A percentile compares a stretch with the other conserved stretches of the same genome.
Evolutionary conservation across 1,140 invertebrate species (phyloP).

Genomic region (Berghia stephanieae): DNA sequence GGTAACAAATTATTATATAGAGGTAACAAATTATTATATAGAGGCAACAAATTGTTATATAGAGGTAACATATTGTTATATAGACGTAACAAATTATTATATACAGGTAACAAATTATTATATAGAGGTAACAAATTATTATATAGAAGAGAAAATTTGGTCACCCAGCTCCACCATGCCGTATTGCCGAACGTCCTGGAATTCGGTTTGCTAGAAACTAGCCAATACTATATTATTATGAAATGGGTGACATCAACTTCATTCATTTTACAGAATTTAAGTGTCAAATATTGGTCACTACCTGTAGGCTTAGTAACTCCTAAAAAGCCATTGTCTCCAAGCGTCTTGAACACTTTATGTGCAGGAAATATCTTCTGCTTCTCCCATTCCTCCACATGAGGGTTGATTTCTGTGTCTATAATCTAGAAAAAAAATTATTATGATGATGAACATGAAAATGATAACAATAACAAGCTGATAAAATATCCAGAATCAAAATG

Average conservation of each 20-base stretch:
- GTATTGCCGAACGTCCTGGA: no score
- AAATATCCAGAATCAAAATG: background rate
- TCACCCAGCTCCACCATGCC: no score
- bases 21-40: no score
- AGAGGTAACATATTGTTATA: no score
- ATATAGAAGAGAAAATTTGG: no score
- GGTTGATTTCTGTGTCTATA: constrained; percentile 73
- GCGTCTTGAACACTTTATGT: constrained; percentile 71
- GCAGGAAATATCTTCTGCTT: constrained; percentile 68
- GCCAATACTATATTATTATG: background rate
- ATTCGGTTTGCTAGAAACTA: no score
- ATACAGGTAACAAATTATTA: no score
- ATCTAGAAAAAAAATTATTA: constrained; percentile 55
- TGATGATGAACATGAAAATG: background rate
- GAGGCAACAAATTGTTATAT: no score
- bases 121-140: no score
- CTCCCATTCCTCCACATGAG: constrained; percentile 73
- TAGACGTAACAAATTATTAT: no score
- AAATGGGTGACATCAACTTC: background rate
- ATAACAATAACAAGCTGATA: background rate
- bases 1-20: no score
- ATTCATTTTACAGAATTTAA: background rate
- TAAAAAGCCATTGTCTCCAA: constrained; percentile 71
- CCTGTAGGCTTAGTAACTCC: constrained; percentile 68
- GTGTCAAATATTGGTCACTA: no score